Conservation (phyloP, 2,797 vertebrate species). For the Eutrigla gurnardus region DNA sequence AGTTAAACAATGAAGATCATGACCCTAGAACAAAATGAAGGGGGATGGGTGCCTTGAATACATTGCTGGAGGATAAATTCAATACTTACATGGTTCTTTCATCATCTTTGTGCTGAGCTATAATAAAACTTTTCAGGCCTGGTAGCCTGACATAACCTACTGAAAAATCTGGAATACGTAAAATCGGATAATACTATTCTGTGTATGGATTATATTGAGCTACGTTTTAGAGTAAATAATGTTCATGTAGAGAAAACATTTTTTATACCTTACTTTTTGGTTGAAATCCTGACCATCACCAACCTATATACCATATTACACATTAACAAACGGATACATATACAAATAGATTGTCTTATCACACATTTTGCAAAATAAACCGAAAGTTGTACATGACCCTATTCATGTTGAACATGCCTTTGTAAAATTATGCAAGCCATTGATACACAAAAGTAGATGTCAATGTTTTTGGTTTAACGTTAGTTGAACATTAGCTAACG, state of each 20-base stretch:
- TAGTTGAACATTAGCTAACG: not conserved
- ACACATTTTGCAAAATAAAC: not conserved
- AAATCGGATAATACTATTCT: no score
- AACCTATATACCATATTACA: not conserved
- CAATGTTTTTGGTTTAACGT: no score
- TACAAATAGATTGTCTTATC: not conserved
- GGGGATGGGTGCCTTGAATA: not conserved
- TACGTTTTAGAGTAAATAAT: not conserved
- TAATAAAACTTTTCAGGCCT: not conserved
- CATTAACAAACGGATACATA: not conserved
- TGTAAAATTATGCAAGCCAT: not conserved
- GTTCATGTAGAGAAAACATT: not conserved
- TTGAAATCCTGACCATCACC: not conserved
- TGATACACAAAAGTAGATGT: no score
- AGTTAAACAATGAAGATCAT: conserved; percentile 7
- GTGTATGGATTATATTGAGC: not conserved
- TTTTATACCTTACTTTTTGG: not conserved
- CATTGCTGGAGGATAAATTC: not conserved
- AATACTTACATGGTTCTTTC: not conserved
- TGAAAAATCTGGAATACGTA: not conserved
- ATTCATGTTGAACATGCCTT: no score
- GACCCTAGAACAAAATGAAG: not conserved
- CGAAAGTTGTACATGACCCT: not conserved
- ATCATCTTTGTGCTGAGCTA: not conserved
- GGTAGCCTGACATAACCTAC: not conserved